These are phyloP conservation scores for Habrosyne pyritoides DNA, from an alignment of 2,888 invertebrate species.

Conservation along the genomic window DNA sequence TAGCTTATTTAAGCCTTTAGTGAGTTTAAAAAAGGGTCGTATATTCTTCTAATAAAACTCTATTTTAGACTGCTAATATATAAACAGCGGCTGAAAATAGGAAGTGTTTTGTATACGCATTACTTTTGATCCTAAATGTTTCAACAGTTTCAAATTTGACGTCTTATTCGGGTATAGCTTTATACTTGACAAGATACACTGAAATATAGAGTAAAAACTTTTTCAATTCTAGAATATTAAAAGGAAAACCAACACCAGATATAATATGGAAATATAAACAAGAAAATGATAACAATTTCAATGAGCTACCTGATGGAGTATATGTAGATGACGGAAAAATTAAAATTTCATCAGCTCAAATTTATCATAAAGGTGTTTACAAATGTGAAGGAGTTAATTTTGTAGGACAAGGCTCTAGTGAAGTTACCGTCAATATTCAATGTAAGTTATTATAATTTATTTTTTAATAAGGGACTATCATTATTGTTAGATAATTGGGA, in stretches of 20 bases:
- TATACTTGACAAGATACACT: too few relatives aligned
- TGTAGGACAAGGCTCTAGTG: conserved; percentile 45
- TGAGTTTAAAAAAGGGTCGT: too few relatives aligned
- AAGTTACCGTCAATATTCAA: conserved; percentile 52
- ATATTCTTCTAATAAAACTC: too few relatives aligned
- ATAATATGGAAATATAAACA: conserved; percentile 59
- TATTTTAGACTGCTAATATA: too few relatives aligned
- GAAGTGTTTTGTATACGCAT: too few relatives aligned
- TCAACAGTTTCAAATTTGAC: too few relatives aligned
- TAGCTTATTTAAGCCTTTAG: too few relatives aligned
- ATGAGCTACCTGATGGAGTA: conserved; percentile 46
- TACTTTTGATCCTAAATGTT: too few relatives aligned
- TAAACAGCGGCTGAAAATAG: too few relatives aligned
- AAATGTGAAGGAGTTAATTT: conserved; percentile 58
- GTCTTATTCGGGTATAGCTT: too few relatives aligned
- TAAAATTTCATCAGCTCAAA: conserved; percentile 44
- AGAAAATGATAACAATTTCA: conserved; percentile 34
- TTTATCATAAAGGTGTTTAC: conserved; percentile 53
- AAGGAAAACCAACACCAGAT: conserved; percentile 61
- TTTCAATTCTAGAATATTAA: conserved; percentile 43
- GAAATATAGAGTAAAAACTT: not conserved
- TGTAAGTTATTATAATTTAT: conserved; percentile 50
- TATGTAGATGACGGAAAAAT: conserved; percentile 35
- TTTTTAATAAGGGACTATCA: too few relatives aligned
- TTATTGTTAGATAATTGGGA: too few relatives aligned